A percentile compares a stretch with the other conserved stretches of the same genome.
These are phyloP conservation scores for Bombus waltoni DNA, from an alignment of 1,140 invertebrate species.

Conservation along the genomic window DNA sequence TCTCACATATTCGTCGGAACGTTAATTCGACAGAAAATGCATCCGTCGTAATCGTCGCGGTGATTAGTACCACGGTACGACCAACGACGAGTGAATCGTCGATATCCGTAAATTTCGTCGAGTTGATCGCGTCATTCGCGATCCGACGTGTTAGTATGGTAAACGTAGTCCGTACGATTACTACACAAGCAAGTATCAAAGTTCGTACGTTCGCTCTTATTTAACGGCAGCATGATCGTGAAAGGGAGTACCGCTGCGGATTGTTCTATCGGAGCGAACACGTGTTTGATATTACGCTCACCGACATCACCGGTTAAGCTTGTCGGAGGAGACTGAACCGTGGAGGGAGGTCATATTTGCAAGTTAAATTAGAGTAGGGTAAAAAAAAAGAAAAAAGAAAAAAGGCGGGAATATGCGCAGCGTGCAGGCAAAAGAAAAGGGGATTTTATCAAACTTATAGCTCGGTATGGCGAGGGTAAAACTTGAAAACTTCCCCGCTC, in stretches of 20 bases:
- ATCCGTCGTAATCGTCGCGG: too few relatives aligned
- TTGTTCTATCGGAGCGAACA: constrained; percentile 29
- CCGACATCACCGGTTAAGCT: constrained; percentile 64
- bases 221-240: neutral
- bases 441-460: constrained; percentile 42
- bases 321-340: constrained; percentile 23
- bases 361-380: constrained; percentile 65
- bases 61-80: too few relatives aligned
- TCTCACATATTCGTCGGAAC: too few relatives aligned
- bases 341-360: constrained; percentile 58
- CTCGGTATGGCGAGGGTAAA: neutral
- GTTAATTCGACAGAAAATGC: too few relatives aligned
- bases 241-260: neutral
- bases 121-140: too few relatives aligned
- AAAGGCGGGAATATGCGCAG: constrained; percentile 19
- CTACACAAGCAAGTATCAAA: neutral
- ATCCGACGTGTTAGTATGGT: too few relatives aligned
- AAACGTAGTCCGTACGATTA: too few relatives aligned
- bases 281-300: constrained; percentile 56
- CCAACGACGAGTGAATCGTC: too few relatives aligned
- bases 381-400: constrained; percentile 8
- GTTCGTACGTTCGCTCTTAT: neutral
- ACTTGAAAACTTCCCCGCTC: constrained; percentile 1
- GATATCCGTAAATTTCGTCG: too few relatives aligned
- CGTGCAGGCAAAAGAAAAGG: constrained; percentile 5